Percentiles rank a stretch among this genome's conserved stretches.
phyloP scores from a whole-genome alignment of 37 sponge, comb jelly and placozoan species.

The Chondrosia reniformis region DNA sequence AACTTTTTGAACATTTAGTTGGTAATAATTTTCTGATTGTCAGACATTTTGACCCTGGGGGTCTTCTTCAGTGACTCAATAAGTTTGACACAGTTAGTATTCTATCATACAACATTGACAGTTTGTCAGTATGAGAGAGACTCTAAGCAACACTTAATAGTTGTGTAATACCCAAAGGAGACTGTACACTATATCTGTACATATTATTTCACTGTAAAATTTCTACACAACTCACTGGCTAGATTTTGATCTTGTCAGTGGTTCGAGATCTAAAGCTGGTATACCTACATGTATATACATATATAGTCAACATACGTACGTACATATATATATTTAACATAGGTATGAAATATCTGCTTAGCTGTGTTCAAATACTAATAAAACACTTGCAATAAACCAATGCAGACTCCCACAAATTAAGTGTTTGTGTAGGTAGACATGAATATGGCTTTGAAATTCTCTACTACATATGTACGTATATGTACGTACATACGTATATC shows the following conservation, averaged over 20 bases:
- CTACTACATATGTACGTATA: background rate
- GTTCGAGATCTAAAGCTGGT: background rate
- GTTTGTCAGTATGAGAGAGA: background rate
- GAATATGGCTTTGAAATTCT: no score
- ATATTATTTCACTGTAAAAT: background rate
- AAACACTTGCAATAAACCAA: no score
- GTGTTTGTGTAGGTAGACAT: no score
- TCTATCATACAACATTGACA: background rate
- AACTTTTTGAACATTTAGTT: no score
- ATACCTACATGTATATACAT: background rate
- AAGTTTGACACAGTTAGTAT: no score
- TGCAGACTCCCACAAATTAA: no score
- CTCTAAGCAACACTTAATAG: background rate
- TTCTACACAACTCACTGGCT: background rate
- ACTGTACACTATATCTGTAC: background rate
- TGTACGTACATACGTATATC: background rate
- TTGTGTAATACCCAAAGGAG: no score
- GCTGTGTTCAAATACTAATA: no score
- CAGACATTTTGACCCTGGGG: no score
- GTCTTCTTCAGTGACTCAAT: no score
- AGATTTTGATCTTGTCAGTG: background rate
- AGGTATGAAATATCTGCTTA: no score
- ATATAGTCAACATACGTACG: background rate
- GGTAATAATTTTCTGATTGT: no score
- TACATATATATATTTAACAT: background rate